Evolutionary conservation across 1,140 invertebrate species (phyloP), one percentile per base, ranked within the genome.

Genomic region (Ptiloglossa arizonensis): DNA sequence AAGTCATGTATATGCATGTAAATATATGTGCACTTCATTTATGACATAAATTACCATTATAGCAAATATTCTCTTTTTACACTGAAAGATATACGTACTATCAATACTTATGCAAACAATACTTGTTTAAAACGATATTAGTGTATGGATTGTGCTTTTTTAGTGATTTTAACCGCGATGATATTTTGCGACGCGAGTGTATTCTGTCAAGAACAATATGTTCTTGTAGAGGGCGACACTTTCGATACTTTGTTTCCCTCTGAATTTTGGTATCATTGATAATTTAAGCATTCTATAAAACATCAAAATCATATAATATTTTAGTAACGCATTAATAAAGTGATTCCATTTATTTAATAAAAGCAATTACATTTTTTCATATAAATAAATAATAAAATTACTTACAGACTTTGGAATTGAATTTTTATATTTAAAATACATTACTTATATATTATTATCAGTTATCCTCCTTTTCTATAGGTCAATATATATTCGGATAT

Each of bases 201-300:
- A 44, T 62, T 62, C 35, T 62, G 59, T 62, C 35, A 62, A 41
- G 35, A 41, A 22, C 11, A 29, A 35, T 60, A 11, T 24, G 59
- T 62, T 2, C 54, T 32, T 24, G 35, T 62, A 62, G 59, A 44
- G 38, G 59, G 59, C 59, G 59, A 22, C 59, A 62, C 59, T 41
- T 62, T 22, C 59, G 22, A 41, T 35, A 62, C 4, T 2, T 29
- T 56, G 9, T 56, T 52, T 62, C 22, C n/a, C 11, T 44, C 6
- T 41, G 22, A 38, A 32, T 38, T n/a, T 60, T 59, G n/a, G 57
- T 15, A 60, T 60, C 9, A 15, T n/a, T 60, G 0, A 60, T 13
- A 15, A 22, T 24, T 15, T 9, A 24, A 38, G 2, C 1, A 60
- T n/a, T 22, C 6, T 9, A 35, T 5, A 11, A 62, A 62, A 41